phyloP scores from a whole-genome alignment of 2,113 vertebrate genomes.

The Opisthocomus hoazin region DNA sequence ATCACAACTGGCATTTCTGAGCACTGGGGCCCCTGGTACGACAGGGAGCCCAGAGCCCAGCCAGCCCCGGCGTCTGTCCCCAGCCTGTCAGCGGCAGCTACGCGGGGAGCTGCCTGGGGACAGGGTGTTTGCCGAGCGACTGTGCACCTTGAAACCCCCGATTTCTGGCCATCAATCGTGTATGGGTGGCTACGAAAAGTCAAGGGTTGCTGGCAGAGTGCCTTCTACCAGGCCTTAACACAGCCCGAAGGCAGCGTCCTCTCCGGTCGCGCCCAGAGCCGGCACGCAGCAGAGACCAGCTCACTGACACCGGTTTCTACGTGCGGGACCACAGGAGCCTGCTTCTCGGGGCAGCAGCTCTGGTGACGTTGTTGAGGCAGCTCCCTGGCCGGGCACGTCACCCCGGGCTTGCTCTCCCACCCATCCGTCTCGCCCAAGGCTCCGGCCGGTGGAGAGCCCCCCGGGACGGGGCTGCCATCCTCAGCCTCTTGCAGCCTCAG shows the following conservation, averaged over 20 bases:
- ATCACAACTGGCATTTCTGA: neutral
- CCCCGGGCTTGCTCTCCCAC: neutral
- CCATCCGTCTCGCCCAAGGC: neutral
- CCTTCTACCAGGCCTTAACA: neutral
- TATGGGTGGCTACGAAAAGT: neutral
- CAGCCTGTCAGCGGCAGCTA: neutral
- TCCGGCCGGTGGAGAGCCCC: neutral
- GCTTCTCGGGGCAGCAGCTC: neutral
- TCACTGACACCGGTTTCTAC: fast-evolving
- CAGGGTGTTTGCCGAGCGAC: neutral
- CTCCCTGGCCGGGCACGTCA: neutral
- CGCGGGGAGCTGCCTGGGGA: neutral
- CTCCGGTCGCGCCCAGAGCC: neutral
- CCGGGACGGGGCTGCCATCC: neutral
- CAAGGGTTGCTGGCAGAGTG: neutral
- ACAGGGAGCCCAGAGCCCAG: neutral
- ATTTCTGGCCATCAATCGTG: neutral
- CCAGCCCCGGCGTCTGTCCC: neutral
- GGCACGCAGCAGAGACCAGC: neutral
- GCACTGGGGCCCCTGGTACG: neutral
- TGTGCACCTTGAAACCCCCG: neutral
- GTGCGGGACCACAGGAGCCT: neutral
- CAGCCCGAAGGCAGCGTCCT: neutral
- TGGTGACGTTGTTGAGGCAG: neutral
- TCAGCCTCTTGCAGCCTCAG: neutral